Evolutionary conservation across 2,888 invertebrate genomes (phyloP), one percentile per base, ranked within the genome.

Genomic region (Oscheius myriophilus): DNA sequence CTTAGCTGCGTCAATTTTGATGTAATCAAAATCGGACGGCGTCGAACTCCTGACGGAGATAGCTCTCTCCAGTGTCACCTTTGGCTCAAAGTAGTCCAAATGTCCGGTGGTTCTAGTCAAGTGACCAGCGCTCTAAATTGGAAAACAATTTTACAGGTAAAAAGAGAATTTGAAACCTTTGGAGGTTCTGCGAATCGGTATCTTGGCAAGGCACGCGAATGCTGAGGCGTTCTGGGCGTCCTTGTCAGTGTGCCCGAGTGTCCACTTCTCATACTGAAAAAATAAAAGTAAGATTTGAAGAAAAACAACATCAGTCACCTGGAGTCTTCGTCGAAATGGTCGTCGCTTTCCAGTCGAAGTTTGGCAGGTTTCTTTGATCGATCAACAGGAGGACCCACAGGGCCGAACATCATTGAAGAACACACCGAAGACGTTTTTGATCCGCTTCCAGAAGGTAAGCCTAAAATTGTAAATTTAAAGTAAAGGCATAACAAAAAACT

Each of bases 331-430:
- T 18, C 16, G 11, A 16, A 16, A 12, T 18, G 25, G n/a, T 63
- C 63, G n/a, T 63, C 63, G 16, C 33, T 41, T n/a, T 63, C 63
- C 14, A 63, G 42, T 7, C 63, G 63, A 12, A 63, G 53, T 23
- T 63, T 63, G 3, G 63, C 52, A 18, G 63, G 63, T 52, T 63
- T 63, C 63, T 63, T 63, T 63, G 63, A 63, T 53, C 63, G 52
- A 39, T 63, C 63, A 11, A 63, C 63, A 11, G 63, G 63, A 7
- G 63, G 63, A 21, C 63, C 63, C 41, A 49, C 18, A 23, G 63
- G 63, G 1, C 63, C 63, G n/a, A 52, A 39, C n/a, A 52, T 52
- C 63, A 63, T 63, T 18, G 63, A 63, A 18, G 63, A 63, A 26
- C 63, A 51, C 6, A 63, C 63, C n/a, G 63, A 63, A 39, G 63